Conservation (phyloP, 1,140 invertebrate species). For the Drosophila suzukii region DNA sequence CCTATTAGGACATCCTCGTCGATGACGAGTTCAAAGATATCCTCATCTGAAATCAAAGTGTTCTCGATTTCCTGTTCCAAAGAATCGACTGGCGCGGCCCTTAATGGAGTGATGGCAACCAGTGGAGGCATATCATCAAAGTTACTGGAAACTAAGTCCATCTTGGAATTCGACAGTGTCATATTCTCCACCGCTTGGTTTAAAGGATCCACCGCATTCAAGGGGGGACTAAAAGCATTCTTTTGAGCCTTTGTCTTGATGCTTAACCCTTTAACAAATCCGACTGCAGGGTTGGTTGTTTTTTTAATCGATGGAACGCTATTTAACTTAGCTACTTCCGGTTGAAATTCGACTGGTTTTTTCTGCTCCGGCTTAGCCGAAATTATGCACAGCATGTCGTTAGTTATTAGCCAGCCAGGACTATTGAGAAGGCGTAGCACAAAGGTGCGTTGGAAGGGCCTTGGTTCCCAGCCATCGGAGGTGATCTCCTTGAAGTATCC, state of each 20-base stretch:
- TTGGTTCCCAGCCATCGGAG: not conserved
- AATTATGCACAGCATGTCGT: slow-evolving; percentile 33
- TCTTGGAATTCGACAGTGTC: slow-evolving; percentile 8
- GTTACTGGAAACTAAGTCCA: slow-evolving; percentile 2
- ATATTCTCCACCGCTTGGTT: slow-evolving; percentile 19
- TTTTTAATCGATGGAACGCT: too few relatives aligned
- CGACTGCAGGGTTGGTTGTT: not conserved
- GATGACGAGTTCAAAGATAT: slow-evolving; percentile 27
- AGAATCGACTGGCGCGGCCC: too few relatives aligned
- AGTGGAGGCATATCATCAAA: slow-evolving; percentile 14
- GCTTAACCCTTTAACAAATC: too few relatives aligned
- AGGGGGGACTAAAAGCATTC: not conserved
- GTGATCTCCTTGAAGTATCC: slow-evolving; percentile 16
- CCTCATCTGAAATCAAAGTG: slow-evolving; percentile 26
- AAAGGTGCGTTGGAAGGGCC: slow-evolving; percentile 32
- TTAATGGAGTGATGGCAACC: not conserved
- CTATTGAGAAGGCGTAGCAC: not conserved
- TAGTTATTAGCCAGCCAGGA: slow-evolving; percentile 37
- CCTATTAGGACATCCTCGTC: slow-evolving; percentile 44
- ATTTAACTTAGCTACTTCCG: not conserved
- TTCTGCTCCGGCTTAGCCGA: too few relatives aligned
- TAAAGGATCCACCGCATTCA: not conserved
- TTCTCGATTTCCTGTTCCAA: slow-evolving; percentile 35
- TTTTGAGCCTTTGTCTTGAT: not conserved
- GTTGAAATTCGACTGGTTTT: too few relatives aligned